These are phyloP conservation scores for Drosophila insularis DNA, from an alignment of 1,140 invertebrate species.

Conservation along the genomic window DNA sequence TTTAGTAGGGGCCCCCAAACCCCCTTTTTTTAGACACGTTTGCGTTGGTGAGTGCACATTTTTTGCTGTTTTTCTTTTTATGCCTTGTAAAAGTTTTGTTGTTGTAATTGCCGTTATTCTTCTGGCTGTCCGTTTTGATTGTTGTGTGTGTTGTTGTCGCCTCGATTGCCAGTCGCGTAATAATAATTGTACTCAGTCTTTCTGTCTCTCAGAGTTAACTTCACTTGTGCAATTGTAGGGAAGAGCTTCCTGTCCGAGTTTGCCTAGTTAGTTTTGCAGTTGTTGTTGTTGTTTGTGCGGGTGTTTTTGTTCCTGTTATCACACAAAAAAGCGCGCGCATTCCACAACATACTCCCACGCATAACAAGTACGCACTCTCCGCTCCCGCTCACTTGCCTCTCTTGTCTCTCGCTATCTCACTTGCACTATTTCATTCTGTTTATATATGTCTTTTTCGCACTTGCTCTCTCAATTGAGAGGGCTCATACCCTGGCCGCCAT, in stretches of 20 bases:
- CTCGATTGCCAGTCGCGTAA: constrained; percentile 72
- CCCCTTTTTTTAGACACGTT: constrained; percentile 21
- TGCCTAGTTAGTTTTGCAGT: constrained; percentile 8
- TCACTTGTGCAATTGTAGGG: constrained; percentile 66
- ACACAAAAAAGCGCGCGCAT: constrained; percentile 71
- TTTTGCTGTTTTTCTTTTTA: constrained; percentile 19
- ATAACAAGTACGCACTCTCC: constrained; percentile 21
- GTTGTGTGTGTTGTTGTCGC: constrained; percentile 59
- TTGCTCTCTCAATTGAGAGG: constrained; percentile 22
- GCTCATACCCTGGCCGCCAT: constrained; percentile 68
- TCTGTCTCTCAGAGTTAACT: constrained; percentile 8
- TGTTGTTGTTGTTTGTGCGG: constrained; percentile 3
- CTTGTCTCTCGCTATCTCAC: constrained; percentile 22
- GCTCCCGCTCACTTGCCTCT: constrained; percentile 13
- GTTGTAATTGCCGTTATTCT: constrained; percentile 47
- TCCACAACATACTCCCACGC: constrained; percentile 61
- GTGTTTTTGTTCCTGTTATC: constrained; percentile 14
- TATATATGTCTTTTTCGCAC: not conserved
- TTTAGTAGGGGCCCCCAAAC: not conserved
- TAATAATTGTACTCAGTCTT: constrained; percentile 65
- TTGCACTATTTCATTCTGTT: constrained; percentile 18
- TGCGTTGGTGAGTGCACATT: not conserved
- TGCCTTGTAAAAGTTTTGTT: constrained; percentile 40
- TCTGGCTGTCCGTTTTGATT: constrained; percentile 15
- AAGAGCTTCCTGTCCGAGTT: constrained; percentile 74